These are phyloP conservation scores for Rotaria socialis DNA, from an alignment of 2,888 invertebrate genomes.

Conservation along the genomic window DNA sequence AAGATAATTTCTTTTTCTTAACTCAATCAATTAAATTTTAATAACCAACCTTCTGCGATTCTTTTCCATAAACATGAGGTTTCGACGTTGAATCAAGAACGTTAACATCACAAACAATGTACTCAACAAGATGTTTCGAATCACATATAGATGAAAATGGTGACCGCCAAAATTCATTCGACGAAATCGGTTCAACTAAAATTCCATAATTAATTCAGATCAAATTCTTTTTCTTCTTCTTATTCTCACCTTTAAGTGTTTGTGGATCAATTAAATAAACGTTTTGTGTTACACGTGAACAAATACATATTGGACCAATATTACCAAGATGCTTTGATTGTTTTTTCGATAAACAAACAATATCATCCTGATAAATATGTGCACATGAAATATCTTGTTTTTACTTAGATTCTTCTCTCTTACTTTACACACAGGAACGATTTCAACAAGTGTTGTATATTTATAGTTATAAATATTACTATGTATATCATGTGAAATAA, in stretches of 20 bases:
- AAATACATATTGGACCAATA: conserved; percentile 79
- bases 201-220: conserved; percentile 36
- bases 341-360: conserved; percentile 81
- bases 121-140: conserved; percentile 83
- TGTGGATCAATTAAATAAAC: conserved; percentile 86
- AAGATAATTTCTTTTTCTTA: no score
- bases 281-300: conserved; percentile 78
- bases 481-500: conserved; percentile 92
- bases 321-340: conserved; percentile 79
- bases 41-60: conserved; percentile 69
- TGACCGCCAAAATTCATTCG: conserved; percentile 43
- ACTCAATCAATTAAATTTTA: neutral
- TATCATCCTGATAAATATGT: conserved; percentile 57
- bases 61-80: conserved; percentile 67
- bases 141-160: conserved; percentile 67
- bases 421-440: conserved; percentile 90
- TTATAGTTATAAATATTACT: conserved; percentile 95
- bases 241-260: conserved; percentile 56
- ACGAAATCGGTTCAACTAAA: conserved; percentile 46
- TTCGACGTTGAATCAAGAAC: conserved; percentile 74
- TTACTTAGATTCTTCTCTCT: conserved; percentile 59
- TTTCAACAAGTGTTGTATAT: conserved; percentile 81
- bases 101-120: conserved; percentile 77
- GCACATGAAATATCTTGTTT: no score
- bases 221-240: neutral